Percentiles rank a stretch among this genome's conserved stretches.
phyloP scores from a whole-genome alignment of 2,113 vertebrate genomes.

The Charadrius vociferus region DNA sequence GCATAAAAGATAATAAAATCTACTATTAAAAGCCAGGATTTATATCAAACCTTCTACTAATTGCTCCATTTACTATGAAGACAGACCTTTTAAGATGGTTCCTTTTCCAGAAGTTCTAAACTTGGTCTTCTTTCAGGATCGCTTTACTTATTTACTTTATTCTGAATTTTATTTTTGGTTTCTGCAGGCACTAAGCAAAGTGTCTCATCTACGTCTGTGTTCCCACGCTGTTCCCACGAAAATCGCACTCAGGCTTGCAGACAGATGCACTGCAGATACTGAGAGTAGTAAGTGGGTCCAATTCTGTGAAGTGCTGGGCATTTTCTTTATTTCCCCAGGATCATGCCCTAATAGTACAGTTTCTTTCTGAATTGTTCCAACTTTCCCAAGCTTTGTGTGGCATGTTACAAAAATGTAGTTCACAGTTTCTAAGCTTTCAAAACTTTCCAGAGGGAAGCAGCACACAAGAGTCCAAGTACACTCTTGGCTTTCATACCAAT shows the following conservation, averaged over 20 bases:
- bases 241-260: background rate
- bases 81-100: background rate
- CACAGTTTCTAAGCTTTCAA: slow-evolving; percentile 25
- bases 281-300: background rate
- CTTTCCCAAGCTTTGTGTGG: slow-evolving; percentile 9
- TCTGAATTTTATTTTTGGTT: slow-evolving; percentile 37
- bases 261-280: background rate
- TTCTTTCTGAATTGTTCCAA: background rate
- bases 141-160: background rate
- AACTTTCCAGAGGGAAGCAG: slow-evolving; percentile 14
- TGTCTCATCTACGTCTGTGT: background rate
- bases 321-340: background rate
- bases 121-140: background rate
- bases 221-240: slow-evolving; percentile 41
- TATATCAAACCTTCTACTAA: background rate
- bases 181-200: background rate
- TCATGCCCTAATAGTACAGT: background rate
- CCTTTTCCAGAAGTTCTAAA: background rate
- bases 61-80: background rate
- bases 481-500: background rate
- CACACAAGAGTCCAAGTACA: background rate
- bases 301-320: background rate
- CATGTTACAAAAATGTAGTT: background rate
- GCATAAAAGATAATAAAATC: background rate
- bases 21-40: background rate